Percentiles rank a stretch among this genome's conserved stretches.
These are phyloP conservation scores for Glomeris marginata DNA, from an alignment of 2,888 invertebrate species.

Conservation along the genomic window DNA sequence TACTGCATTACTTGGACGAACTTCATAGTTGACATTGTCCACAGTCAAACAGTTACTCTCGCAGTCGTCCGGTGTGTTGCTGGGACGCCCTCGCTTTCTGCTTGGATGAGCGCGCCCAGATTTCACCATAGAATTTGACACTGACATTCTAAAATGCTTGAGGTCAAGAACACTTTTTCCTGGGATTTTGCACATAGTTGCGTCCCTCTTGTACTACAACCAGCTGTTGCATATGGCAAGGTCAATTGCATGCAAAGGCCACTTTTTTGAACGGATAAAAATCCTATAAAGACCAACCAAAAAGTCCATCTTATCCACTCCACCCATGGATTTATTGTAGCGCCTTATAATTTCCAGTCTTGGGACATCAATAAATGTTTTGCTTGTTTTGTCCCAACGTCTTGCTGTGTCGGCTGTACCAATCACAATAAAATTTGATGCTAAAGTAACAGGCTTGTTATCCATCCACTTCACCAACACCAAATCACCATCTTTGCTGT, in stretches of 20 bases:
- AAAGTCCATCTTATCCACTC: constrained; percentile 20
- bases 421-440: constrained; percentile 22
- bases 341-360: constrained; percentile 19
- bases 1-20: too few species aligned
- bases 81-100: too few species aligned
- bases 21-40: too few species aligned
- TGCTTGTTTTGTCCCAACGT: constrained; percentile 19
- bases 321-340: constrained; percentile 23
- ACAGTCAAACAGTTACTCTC: too few species aligned
- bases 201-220: constrained; percentile 18
- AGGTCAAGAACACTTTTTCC: constrained; percentile 5
- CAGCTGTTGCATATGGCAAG: constrained; percentile 19
- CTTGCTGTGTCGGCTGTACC: constrained; percentile 18
- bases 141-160: neutral
- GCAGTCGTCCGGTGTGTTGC: too few species aligned
- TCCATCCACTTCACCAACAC: constrained; percentile 21
- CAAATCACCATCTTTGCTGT: constrained; percentile 7
- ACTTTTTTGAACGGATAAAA: constrained; percentile 17
- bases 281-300: constrained; percentile 17
- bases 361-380: constrained; percentile 18
- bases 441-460: constrained; percentile 22
- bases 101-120: too few species aligned
- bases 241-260: constrained; percentile 18
- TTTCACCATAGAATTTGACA: too few species aligned
- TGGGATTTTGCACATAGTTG: neutral